Base-by-base conservation (phyloP, 2,797 vertebrate genomes). In the Esox masquinongy region DNA sequence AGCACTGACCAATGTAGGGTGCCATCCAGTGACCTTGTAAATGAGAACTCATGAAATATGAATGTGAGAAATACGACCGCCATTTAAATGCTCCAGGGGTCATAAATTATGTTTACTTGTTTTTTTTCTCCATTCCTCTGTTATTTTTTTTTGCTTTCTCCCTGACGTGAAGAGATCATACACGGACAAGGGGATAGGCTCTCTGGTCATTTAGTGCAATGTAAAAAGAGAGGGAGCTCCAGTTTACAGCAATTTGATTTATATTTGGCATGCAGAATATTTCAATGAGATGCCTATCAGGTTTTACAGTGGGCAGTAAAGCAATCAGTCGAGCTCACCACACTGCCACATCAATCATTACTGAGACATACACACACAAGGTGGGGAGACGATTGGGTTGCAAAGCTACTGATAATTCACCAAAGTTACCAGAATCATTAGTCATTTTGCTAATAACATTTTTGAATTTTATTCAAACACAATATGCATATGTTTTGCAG, bases 1-100 rank as follows among this genome's bases (percentile, higher is more conserved):
- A 73, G 66, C 50, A 17, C 77, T 56, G 81, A 76, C 79, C 83
- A 85, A 87, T 91, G 77, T 87, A 85, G 79, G 79, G 77, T 88
- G 85, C 86, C 89, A 86, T 82, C 80, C 78, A 74, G 88, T 91
- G 93, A 93, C 92, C 92, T 92, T 86, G 92, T 91, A 88, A 92
- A 90, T 86, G 90, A 94, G 89, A 93, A 82, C 88, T 75, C 59
- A 89, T 93, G 75, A 92, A 94, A 92, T 82, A 93, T 93, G 86
- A 14, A 94, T 89, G 84, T 61, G 74, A 84, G 92, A 92, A 93
- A 94, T 87, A 79, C 22, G 81, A 93, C 78, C 90, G 1, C 76
- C 69, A 79, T 86, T 85, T 85, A 72, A 78, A 86, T 83, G 83
- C 82, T 85, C 82, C 61, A 59, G 80, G 74, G 81, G 78, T 86